Evolutionary conservation across 2,888 invertebrate genomes (phyloP).

Genomic region (Lasioglossum morio): DNA sequence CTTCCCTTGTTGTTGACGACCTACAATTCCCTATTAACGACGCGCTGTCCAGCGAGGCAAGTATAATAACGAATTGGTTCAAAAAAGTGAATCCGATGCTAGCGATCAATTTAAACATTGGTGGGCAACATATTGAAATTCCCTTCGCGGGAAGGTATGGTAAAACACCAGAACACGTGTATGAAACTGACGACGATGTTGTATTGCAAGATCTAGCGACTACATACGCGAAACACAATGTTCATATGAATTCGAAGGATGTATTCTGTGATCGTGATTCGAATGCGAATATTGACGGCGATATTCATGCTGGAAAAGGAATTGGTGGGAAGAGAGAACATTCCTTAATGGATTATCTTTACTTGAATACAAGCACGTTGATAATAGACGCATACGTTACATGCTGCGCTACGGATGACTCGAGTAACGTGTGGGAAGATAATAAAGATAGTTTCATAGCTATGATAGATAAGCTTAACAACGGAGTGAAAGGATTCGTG

Average conservation of each 20-base stretch:
- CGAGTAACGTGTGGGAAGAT: constrained; percentile 75
- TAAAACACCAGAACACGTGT: constrained; percentile 49
- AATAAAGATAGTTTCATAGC: constrained; percentile 78
- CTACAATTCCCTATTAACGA: constrained; percentile 73
- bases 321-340: constrained; percentile 64
- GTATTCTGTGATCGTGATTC: constrained; percentile 70
- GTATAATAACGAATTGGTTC: constrained; percentile 78
- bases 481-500: constrained; percentile 79
- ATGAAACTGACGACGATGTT: constrained; percentile 75
- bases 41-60: constrained; percentile 67
- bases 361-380: constrained; percentile 79
- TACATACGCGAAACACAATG: constrained; percentile 74
- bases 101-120: constrained; percentile 79
- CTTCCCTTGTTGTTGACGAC: constrained; percentile 54
- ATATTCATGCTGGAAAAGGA: constrained; percentile 72
- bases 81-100: constrained; percentile 75
- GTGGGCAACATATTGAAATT: constrained; percentile 80
- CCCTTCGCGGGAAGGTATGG: constrained; percentile 75
- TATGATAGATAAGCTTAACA: constrained; percentile 72
- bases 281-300: constrained; percentile 65
- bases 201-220: constrained; percentile 74
- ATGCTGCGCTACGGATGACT: constrained; percentile 80
- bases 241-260: constrained; percentile 64
- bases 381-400: constrained; percentile 80
- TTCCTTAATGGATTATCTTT: constrained; percentile 80